Base-by-base conservation (phyloP, 2,113 vertebrate genomes). In the Alligator sinensis region DNA sequence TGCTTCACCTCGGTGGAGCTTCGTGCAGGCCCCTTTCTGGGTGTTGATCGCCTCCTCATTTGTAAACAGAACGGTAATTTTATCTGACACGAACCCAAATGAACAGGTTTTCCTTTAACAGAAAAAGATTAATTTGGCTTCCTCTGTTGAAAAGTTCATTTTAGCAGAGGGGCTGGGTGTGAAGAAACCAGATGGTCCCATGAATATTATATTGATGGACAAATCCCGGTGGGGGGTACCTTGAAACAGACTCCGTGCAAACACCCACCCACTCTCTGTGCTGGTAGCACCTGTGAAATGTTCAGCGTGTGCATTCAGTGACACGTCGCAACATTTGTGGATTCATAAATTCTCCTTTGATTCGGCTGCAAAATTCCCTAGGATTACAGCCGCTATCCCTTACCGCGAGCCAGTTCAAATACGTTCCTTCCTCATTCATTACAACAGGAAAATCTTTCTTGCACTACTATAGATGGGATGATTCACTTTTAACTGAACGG, bases 51-150 rank as follows among this genome's bases (percentile, higher is more conserved):
- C 2, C 0, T 85, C 61, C 61, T 77, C 28, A 1, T 75, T 88
- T 89, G 47, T 61, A 89, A 76, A 64, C 5, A 3, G 12, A 2
- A 22, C 0, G 5, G 72, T 80, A 68, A 63, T 77, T 80, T 80
- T 47, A 28, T 77, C 77, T 72, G 75, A 19, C 0, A 1, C 3
- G 4, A 85, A 63, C 28, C 75, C 72, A 84, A 30, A 2, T 0
- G 18, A 88, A 16, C 61, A 91, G 55, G 13, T 25, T 93, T 94
- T 80, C 12, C 1, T 77, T 89, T 81, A 95, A 30, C 78, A 55
- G 81, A 81, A 79, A 86, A 91, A 55, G 47, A 77, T 83, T 92
- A 91, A 78, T 91, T 95, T 96, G 55, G 61, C 91, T 94, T 92
- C 59, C 38, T 74, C 80, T 58, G 24, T 4, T 82, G 82, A 80